Conservation (phyloP, 2,797 vertebrate genomes). For the Mallotus villosus region DNA sequence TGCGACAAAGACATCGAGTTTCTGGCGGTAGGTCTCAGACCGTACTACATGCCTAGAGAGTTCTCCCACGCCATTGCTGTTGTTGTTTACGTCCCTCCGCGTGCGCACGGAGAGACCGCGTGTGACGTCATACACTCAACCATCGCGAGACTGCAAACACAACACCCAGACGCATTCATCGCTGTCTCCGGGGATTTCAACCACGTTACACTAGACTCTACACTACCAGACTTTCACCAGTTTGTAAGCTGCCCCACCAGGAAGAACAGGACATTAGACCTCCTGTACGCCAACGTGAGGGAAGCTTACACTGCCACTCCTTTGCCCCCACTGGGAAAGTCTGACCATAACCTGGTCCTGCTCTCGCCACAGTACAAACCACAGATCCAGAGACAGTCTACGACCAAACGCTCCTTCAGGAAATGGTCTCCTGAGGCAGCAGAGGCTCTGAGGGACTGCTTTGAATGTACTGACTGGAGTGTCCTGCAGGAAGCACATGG, state of each 20-base stretch:
- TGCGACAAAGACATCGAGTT: too few relatives aligned
- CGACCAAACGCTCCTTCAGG: constrained; percentile 20
- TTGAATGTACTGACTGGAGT: constrained; percentile 18
- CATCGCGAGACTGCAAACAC: not conserved
- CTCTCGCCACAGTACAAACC: constrained; percentile 14
- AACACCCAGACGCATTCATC: not conserved
- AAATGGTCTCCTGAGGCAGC: constrained; percentile 15
- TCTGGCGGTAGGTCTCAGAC: too few relatives aligned
- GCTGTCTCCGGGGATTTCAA: too few relatives aligned
- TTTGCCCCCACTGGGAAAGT: constrained; percentile 12
- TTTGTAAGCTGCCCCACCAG: constrained; percentile 9
- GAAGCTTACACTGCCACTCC: constrained; percentile 1
- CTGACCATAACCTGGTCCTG: constrained; percentile 16
- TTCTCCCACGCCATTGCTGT: not conserved
- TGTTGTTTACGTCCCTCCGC: not conserved
- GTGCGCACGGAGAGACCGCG: not conserved
- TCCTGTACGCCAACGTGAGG: too few relatives aligned
- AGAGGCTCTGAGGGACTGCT: constrained; percentile 13
- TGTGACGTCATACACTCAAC: not conserved
- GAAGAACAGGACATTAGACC: too few relatives aligned
- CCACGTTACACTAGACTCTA: too few relatives aligned
- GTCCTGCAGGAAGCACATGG: constrained; percentile 11
- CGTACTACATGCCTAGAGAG: not conserved
- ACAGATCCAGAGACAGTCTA: constrained; percentile 6
- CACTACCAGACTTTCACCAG: too few relatives aligned